Conservation (phyloP, 2,113 vertebrate genomes). For the Pygoscelis antarcticus region DNA sequence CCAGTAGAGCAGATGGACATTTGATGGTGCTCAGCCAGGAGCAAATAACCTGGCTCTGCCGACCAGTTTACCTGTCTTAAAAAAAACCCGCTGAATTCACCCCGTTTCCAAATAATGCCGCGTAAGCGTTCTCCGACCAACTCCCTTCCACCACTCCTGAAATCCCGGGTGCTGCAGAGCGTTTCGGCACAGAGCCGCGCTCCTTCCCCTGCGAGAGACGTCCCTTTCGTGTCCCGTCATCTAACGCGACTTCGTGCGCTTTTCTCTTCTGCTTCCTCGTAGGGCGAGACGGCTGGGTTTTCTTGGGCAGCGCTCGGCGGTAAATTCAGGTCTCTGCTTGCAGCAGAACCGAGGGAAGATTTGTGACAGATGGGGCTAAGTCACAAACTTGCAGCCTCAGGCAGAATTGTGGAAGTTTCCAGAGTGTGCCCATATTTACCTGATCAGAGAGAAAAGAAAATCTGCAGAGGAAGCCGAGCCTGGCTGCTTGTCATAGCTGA, state of each 20-base stretch:
- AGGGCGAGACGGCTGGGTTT: conserved; percentile 86
- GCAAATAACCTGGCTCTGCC: neutral
- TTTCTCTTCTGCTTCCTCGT: conserved; percentile 54
- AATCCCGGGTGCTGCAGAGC: neutral
- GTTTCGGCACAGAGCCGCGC: neutral
- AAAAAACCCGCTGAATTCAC: neutral
- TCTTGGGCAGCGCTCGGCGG: conserved; percentile 86
- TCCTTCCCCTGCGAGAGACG: neutral
- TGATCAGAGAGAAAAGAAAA: conserved; percentile 91
- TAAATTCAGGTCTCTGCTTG: conserved; percentile 87
- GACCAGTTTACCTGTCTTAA: neutral
- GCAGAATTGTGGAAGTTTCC: conserved; percentile 91
- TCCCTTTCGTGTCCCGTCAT: neutral
- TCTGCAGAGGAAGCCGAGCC: conserved; percentile 90
- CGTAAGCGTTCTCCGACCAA: neutral
- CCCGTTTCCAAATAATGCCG: fast-evolving
- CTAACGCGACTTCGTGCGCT: conserved; percentile 32
- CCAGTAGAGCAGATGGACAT: neutral
- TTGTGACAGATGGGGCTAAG: conserved; percentile 96
- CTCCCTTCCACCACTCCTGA: neutral
- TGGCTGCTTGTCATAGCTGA: conserved; percentile 96
- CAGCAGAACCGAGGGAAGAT: conserved; percentile 87
- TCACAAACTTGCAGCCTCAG: conserved; percentile 94
- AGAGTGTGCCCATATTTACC: conserved; percentile 95
- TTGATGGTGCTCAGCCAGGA: neutral